Percentiles rank a stretch among this genome's conserved stretches.
These are phyloP conservation scores for Chaetodon trifasciatus DNA, from an alignment of 2,797 vertebrate species.

Conservation along the genomic window DNA sequence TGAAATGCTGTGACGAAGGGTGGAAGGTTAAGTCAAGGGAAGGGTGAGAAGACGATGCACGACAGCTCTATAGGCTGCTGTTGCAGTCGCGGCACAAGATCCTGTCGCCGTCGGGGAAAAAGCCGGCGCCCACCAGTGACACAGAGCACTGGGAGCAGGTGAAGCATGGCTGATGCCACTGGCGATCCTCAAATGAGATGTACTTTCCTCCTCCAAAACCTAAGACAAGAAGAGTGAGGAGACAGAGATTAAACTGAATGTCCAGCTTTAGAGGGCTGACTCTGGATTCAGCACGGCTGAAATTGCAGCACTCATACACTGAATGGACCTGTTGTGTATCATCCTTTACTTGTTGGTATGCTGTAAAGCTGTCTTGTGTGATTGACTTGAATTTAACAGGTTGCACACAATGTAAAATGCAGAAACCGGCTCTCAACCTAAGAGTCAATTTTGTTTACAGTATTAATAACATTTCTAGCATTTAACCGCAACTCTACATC, in stretches of 20 bases:
- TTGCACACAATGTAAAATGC: not conserved
- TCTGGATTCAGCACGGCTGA: not conserved
- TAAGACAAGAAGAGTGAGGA: slow-evolving; percentile 56
- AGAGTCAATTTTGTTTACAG: not conserved
- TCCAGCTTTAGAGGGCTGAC: slow-evolving; percentile 2
- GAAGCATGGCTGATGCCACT: slow-evolving; percentile 99
- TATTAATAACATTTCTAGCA: not conserved
- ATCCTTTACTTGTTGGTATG: not conserved
- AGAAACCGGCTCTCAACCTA: not conserved
- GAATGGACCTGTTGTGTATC: not conserved
- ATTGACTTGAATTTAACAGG: not conserved
- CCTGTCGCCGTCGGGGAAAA: slow-evolving; percentile 94
- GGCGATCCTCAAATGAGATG: slow-evolving; percentile 98
- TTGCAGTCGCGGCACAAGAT: slow-evolving; percentile 98
- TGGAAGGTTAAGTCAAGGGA: slow-evolving; percentile 15
- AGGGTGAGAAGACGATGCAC: slow-evolving; percentile 1
- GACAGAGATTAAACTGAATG: slow-evolving; percentile 4
- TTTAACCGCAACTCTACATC: not conserved
- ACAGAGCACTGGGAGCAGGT: slow-evolving; percentile 96
- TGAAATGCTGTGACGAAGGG: slow-evolving; percentile 41
- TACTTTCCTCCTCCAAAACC: slow-evolving; percentile 98
- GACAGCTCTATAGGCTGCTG: slow-evolving; percentile 86
- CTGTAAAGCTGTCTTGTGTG: not conserved
- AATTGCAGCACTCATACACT: not conserved
- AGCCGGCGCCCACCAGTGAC: slow-evolving; percentile 95